A percentile compares a stretch with the other conserved stretches of the same genome.
phyloP scores from a whole-genome alignment of 2,888 invertebrate species.

The Drosophila anceps region DNA sequence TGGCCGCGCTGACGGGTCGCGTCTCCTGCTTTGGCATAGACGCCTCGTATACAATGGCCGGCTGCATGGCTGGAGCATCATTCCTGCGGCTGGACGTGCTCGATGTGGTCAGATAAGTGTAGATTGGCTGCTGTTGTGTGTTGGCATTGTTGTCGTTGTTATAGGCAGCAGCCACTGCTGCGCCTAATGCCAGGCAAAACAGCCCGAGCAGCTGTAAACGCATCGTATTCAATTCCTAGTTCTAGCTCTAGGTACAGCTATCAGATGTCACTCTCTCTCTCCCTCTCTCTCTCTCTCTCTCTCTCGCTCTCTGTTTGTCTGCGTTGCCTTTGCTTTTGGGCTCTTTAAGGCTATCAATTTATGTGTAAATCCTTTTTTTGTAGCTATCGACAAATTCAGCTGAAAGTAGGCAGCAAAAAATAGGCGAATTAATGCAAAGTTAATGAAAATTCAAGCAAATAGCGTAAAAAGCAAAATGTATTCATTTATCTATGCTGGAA shows the following conservation, averaged over 20 bases:
- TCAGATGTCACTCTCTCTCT: neutral
- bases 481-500: conserved; percentile 9
- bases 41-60: conserved; percentile 77
- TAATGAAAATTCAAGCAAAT: conserved; percentile 49
- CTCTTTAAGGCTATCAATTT: conserved; percentile 43
- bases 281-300: neutral
- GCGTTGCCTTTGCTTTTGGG: conserved; percentile 45
- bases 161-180: conserved; percentile 43
- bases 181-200: conserved; percentile 51
- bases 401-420: conserved; percentile 46
- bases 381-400: conserved; percentile 21
- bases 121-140: conserved; percentile 50
- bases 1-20: conserved; percentile 14
- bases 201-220: conserved; percentile 60
- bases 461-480: conserved; percentile 12
- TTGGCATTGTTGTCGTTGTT: conserved; percentile 43
- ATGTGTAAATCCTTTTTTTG: neutral
- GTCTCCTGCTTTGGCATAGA: conserved; percentile 60
- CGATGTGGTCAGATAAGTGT: conserved; percentile 73
- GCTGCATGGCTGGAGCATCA: conserved; percentile 58
- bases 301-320: neutral
- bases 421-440: conserved; percentile 68
- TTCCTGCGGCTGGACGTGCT: conserved; percentile 65
- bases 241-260: conserved; percentile 24
- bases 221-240: conserved; percentile 55